phyloP scores from a whole-genome alignment of 1,140 invertebrate species.

The Pinna nobilis region DNA sequence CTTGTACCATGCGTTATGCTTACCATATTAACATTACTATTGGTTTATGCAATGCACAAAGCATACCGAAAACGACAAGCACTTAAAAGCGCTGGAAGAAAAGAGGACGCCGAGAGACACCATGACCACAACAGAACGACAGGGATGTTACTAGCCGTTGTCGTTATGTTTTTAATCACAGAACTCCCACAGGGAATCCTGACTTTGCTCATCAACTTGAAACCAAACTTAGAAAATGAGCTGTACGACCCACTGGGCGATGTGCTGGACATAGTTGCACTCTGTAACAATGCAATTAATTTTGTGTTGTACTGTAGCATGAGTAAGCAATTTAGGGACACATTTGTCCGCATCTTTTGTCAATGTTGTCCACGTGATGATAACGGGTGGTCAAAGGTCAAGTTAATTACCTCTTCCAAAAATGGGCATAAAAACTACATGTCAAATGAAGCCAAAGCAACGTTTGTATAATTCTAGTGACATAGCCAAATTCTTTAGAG shows the following conservation, averaged over 20 bases:
- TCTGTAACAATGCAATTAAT: conserved; percentile 93
- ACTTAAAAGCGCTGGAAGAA: conserved; percentile 66
- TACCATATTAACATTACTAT: conserved; percentile 74
- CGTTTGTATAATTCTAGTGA: not conserved
- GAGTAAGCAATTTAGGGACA: conserved; percentile 93
- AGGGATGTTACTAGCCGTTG: conserved; percentile 90
- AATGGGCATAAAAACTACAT: conserved; percentile 42
- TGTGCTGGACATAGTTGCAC: conserved; percentile 91
- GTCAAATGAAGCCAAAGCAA: not conserved
- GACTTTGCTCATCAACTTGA: conserved; percentile 57
- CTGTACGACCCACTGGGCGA: conserved; percentile 83
- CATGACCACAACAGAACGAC: conserved; percentile 88
- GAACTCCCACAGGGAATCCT: conserved; percentile 84
- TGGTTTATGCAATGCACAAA: conserved; percentile 75
- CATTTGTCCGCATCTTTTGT: conserved; percentile 79
- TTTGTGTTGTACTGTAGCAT: conserved; percentile 96
- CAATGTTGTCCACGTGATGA: conserved; percentile 51
- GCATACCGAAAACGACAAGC: conserved; percentile 70
- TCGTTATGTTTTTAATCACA: conserved; percentile 89
- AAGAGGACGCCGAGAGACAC: conserved; percentile 68
- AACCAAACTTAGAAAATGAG: conserved; percentile 55
- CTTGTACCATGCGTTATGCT: conserved; percentile 76
- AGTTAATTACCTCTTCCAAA: conserved; percentile 27
- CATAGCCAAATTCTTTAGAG: too few relatives aligned
- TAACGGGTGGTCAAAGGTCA: conserved; percentile 64